phyloP scores from a whole-genome alignment of 1,140 invertebrate genomes.

The Magallana gigas region DNA sequence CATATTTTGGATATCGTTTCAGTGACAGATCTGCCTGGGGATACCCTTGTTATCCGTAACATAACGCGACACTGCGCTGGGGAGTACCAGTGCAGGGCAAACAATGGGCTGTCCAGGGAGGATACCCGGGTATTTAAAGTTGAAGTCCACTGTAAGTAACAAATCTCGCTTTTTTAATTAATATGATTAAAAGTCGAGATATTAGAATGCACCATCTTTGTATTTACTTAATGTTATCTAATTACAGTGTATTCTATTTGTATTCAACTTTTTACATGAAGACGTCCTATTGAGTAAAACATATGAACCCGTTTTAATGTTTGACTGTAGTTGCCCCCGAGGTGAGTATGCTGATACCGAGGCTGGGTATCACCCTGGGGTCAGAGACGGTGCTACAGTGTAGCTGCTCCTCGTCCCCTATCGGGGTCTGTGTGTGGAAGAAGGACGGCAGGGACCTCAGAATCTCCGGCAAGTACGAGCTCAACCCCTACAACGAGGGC shows the following conservation, averaged over 20 bases:
- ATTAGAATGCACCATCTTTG: too few species aligned
- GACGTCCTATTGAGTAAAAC: too few species aligned
- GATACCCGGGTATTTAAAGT: not conserved
- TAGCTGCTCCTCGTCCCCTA: constrained; percentile 92
- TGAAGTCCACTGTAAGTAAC: not conserved
- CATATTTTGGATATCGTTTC: not conserved
- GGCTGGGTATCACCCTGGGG: constrained; percentile 68
- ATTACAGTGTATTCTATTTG: too few species aligned
- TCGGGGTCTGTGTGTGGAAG: constrained; percentile 90
- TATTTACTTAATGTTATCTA: too few species aligned
- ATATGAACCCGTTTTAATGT: too few species aligned
- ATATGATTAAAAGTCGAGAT: too few species aligned
- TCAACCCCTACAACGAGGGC: constrained; percentile 86
- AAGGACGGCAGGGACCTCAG: constrained; percentile 78
- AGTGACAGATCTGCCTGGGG: constrained; percentile 52
- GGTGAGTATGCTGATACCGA: constrained; percentile 62
- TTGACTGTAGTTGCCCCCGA: constrained; percentile 60
- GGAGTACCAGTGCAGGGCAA: constrained; percentile 72
- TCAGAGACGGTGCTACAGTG: constrained; percentile 86
- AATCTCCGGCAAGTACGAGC: constrained; percentile 79
- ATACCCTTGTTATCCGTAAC: constrained; percentile 72
- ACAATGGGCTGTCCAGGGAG: constrained; percentile 54
- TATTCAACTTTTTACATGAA: too few species aligned
- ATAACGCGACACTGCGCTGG: constrained; percentile 73
- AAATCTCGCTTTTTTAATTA: too few species aligned